These are phyloP conservation scores for Scomber japonicus DNA, from an alignment of 2,113 vertebrate genomes.

Conservation along the genomic window DNA sequence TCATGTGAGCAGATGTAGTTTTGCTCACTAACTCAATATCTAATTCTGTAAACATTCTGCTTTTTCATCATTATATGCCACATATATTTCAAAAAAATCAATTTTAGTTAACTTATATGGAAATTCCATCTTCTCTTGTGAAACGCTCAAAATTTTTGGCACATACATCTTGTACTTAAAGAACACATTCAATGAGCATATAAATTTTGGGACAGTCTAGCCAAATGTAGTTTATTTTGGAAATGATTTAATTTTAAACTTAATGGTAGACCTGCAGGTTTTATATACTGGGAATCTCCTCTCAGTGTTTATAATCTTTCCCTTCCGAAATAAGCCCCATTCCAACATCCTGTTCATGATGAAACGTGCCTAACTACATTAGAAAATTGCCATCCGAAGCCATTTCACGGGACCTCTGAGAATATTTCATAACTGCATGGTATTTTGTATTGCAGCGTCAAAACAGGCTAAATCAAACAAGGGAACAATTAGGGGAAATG, in stretches of 20 bases:
- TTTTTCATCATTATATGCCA: neutral
- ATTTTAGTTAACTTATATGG: neutral
- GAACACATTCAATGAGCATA: neutral
- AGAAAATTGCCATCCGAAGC: slow-evolving; percentile 10
- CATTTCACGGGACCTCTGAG: slow-evolving; percentile 5
- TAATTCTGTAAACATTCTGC: neutral
- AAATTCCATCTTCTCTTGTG: neutral
- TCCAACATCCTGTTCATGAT: slow-evolving; percentile 6
- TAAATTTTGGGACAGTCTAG: neutral
- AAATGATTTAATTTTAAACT: slow-evolving; percentile 6
- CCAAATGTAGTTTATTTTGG: neutral
- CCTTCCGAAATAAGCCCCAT: neutral
- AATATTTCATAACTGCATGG: slow-evolving; percentile 10
- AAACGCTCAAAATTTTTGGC: neutral
- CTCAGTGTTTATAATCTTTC: neutral
- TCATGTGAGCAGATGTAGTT: slow-evolving; percentile 19
- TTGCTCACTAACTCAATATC: neutral
- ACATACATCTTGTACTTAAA: no score
- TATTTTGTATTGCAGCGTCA: slow-evolving; percentile 21
- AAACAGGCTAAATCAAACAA: slow-evolving; percentile 46
- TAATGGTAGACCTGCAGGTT: slow-evolving; percentile 5
- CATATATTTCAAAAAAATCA: neutral
- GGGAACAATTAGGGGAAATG: slow-evolving; percentile 27
- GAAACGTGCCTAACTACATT: neutral
- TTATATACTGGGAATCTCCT: neutral